Evolutionary conservation across 37 sponge, comb jelly and placozoan species (phyloP).

Genomic region (Diacarnus erythraeanus): DNA sequence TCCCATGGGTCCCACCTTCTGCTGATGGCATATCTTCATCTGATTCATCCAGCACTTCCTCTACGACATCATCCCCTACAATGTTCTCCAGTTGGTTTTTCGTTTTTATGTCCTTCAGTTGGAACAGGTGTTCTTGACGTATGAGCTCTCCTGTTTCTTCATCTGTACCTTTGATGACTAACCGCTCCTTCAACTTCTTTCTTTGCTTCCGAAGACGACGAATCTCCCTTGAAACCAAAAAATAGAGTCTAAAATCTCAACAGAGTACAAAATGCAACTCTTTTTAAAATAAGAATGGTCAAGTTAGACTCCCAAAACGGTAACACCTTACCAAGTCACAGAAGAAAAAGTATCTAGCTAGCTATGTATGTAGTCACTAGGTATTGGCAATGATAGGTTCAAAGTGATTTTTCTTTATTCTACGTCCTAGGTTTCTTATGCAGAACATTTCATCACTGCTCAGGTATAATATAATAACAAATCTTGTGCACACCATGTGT

Average conservation of each 20-base stretch:
- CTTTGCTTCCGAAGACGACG: constrained; percentile 51
- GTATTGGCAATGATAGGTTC: too few species aligned
- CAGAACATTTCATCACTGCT: too few species aligned
- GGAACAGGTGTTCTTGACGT: constrained; percentile 52
- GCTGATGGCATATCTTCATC: not conserved
- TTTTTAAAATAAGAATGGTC: not conserved
- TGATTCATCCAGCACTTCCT: not conserved
- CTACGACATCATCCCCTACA: constrained; percentile 46
- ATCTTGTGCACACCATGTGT: too few species aligned
- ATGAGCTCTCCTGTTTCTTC: constrained; percentile 42
- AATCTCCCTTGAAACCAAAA: constrained; percentile 29
- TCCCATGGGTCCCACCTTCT: too few species aligned
- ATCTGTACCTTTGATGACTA: constrained; percentile 29
- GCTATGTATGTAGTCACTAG: too few species aligned
- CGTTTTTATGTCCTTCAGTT: constrained; percentile 53
- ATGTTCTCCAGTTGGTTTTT: constrained; percentile 52
- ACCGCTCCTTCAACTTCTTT: constrained; percentile 54
- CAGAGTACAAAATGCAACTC: not conserved
- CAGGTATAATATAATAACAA: too few species aligned
- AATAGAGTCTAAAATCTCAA: constrained; percentile 1
- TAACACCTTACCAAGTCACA: too few species aligned
- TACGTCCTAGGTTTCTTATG: too few species aligned
- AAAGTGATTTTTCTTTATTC: too few species aligned
- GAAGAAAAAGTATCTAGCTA: too few species aligned
- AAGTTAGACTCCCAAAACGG: not conserved